These are phyloP conservation scores for Timandra comae DNA, from an alignment of 2,888 invertebrate species.

Conservation along the genomic window DNA sequence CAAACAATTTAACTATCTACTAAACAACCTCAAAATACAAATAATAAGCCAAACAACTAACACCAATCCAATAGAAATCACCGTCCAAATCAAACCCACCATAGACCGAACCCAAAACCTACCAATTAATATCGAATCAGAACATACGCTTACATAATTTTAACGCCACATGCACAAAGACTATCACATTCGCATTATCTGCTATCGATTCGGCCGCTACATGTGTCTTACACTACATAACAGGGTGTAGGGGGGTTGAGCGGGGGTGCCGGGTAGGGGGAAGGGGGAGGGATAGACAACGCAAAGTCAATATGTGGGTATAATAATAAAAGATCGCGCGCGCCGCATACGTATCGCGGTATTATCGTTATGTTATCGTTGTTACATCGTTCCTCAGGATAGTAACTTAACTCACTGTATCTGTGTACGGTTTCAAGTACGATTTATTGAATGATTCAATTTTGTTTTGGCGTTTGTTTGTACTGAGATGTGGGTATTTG, in stretches of 20 bases:
- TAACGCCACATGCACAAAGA: conserved; percentile 27
- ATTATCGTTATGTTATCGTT: conserved; percentile 55
- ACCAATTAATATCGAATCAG: conserved; percentile 18
- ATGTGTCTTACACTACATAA: conserved; percentile 36
- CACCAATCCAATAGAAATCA: too few relatives aligned
- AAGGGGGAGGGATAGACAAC: conserved; percentile 45
- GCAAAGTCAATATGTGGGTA: conserved; percentile 73
- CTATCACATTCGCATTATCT: conserved; percentile 59
- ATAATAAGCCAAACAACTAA: too few relatives aligned
- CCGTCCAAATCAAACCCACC: too few relatives aligned
- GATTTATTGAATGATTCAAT: conserved; percentile 5
- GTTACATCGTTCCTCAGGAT: conserved; percentile 32
- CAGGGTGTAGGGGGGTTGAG: conserved; percentile 1
- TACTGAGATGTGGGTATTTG: conserved; percentile 1
- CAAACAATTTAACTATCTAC: too few relatives aligned
- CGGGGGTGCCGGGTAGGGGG: conserved; percentile 6
- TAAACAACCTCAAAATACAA: too few relatives aligned
- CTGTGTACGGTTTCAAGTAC: not conserved
- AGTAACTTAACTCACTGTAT: conserved; percentile 18
- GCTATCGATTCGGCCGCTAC: conserved; percentile 55
- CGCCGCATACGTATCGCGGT: conserved; percentile 59
- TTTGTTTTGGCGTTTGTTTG: conserved; percentile 6
- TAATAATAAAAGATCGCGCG: conserved; percentile 68
- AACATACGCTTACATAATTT: conserved; percentile 12
- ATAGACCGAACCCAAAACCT: conserved; percentile 12